Percentiles rank a stretch among this genome's conserved stretches.
Evolutionary conservation across 1,140 invertebrate genomes (phyloP).

Genomic region (Thaumetopoea pityocampa): DNA sequence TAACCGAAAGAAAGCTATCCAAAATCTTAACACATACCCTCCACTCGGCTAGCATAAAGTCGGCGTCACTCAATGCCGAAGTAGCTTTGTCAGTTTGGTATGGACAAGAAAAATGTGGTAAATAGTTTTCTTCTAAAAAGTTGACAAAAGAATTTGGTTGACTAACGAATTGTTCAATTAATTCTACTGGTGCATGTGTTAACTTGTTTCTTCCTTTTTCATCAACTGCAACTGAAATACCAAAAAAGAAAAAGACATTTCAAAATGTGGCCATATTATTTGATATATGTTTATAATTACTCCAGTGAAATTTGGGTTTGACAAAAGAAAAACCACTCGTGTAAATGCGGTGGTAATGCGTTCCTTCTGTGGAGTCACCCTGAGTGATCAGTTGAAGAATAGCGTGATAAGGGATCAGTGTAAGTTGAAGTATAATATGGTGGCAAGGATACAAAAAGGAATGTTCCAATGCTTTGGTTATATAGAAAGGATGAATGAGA

Average conservation of each 20-base stretch:
- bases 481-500: too few relatives aligned
- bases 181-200: conserved; percentile 78
- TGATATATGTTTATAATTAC: conserved; percentile 1
- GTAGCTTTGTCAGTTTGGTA: conserved; percentile 75
- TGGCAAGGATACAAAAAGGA: too few relatives aligned
- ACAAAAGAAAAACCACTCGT: too few relatives aligned
- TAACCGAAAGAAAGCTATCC: too few relatives aligned
- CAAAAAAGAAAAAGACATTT: conserved; percentile 4
- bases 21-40: conserved; percentile 57
- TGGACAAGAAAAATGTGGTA: conserved; percentile 80
- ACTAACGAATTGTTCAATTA: conserved; percentile 79
- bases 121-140: conserved; percentile 85
- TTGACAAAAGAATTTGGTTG: conserved; percentile 79
- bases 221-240: conserved; percentile 33
- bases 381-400: too few relatives aligned
- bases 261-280: too few relatives aligned
- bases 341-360: too few relatives aligned
- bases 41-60: conserved; percentile 81
- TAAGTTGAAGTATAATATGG: too few relatives aligned
- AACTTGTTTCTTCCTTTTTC: conserved; percentile 63
- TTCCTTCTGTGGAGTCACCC: too few relatives aligned
- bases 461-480: too few relatives aligned
- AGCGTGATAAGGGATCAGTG: too few relatives aligned
- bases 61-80: conserved; percentile 78
- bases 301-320: too few relatives aligned